These are phyloP conservation scores for Peucedramus taeniatus DNA, from an alignment of 2,113 vertebrate species.

Conservation along the genomic window DNA sequence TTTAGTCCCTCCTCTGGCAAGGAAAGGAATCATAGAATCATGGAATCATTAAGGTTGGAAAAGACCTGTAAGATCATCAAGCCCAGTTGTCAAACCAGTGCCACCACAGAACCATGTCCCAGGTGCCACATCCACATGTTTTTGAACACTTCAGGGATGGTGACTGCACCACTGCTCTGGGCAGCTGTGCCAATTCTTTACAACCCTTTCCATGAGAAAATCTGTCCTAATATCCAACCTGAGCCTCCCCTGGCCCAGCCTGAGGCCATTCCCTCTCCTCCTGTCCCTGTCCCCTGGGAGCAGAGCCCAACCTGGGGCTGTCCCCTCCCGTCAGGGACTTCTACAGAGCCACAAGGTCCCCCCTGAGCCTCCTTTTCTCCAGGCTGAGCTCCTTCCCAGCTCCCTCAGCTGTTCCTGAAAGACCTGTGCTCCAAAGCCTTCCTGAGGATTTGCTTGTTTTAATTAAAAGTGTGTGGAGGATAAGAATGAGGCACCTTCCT, in stretches of 20 bases:
- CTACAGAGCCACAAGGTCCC: neutral
- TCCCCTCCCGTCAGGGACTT: neutral
- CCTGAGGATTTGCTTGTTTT: neutral
- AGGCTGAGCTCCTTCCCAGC: neutral
- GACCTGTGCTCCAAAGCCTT: neutral
- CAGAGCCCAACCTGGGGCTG: rapidly evolving
- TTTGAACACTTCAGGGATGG: neutral
- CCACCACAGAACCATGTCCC: neutral
- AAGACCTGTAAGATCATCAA: neutral
- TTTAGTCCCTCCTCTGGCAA: neutral
- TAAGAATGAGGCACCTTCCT: neutral
- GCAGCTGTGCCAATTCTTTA: neutral
- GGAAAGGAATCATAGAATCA: neutral
- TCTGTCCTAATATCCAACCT: neutral
- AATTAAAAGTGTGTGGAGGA: neutral
- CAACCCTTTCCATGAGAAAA: neutral
- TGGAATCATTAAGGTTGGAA: neutral
- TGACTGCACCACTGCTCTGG: neutral
- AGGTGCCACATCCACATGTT: rapidly evolving
- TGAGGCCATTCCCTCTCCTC: neutral
- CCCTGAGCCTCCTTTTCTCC: neutral
- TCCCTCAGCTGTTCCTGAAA: neutral
- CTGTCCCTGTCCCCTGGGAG: neutral
- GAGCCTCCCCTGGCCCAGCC: too few relatives aligned
- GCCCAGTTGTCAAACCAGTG: rapidly evolving